A percentile compares a stretch with the other conserved stretches of the same genome.
Evolutionary conservation across 2,113 vertebrate genomes (phyloP).

Genomic region (Uria aalge): DNA sequence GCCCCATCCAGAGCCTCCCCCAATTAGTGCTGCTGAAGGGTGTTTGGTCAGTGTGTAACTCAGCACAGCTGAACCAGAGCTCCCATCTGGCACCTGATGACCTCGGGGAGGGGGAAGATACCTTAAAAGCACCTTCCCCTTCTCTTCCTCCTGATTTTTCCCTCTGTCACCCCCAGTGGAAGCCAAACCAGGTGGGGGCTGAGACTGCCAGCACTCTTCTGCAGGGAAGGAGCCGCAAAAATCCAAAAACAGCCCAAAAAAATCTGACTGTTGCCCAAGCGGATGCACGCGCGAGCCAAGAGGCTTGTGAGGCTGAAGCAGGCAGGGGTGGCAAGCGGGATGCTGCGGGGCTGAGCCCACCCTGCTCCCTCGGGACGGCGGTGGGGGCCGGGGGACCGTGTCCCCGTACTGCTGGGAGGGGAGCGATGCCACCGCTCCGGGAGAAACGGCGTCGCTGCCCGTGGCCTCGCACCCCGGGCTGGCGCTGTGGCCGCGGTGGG

Average conservation of each 20-base stretch:
- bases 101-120: background rate
- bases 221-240: background rate
- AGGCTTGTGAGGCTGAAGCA: background rate
- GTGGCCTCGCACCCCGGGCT: accelerated
- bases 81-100: background rate
- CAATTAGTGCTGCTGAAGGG: background rate
- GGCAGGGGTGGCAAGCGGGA: background rate
- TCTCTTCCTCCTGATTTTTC: background rate
- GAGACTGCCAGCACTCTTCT: background rate
- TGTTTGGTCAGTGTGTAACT: background rate
- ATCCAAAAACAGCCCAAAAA: background rate
- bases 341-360: background rate
- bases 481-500: background rate
- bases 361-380: accelerated
- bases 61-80: background rate
- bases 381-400: accelerated
- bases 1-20: background rate
- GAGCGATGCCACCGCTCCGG: background rate
- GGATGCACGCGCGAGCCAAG: background rate
- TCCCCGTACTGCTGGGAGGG: accelerated
- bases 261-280: background rate
- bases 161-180: accelerated
- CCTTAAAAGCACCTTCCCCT: background rate
- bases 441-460: accelerated
- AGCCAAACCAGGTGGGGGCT: background rate